Base-by-base conservation (phyloP, 64 coral and sea anemone species). In the Anthopleura sola region DNA sequence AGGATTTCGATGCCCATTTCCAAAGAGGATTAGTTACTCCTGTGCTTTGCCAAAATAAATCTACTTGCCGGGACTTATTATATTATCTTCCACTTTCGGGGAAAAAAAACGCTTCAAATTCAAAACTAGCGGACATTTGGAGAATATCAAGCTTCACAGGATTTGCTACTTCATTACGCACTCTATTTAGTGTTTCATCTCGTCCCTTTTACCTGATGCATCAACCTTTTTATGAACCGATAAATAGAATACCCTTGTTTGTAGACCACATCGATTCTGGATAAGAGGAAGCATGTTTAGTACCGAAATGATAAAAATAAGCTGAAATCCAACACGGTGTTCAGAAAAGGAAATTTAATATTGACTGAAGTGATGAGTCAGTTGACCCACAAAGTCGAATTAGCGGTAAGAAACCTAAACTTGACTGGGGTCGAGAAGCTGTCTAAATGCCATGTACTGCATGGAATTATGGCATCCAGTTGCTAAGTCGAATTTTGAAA, bases 321-420 rank as follows among this genome's bases (percentile, higher is more conserved):
- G 29, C 13, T 79, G 76, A 79, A 79, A 79, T 26, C 76, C 9
- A 79, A 79, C 37, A 44, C 76, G 76, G 7, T n/a, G 20, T 18
- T 44, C 39, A 79, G 15, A 24, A 79, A 38, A 24, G 44, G 76
- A 79, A 79, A 79, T 79, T 79, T 79, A 79, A 79, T 79, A 79
- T 79, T 79, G 37, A 44, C 29, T 66, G 60, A 66, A 66, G 60
- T 66, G 60, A 66, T n/a, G 66, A 71, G 9, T 48, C 18, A 18
- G 76, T 79, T 79, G 76, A 79, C 76, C 76, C 76, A 79, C 76
- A 79, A 48, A 79, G 76, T 44, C 44, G 76, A 44, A 24, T 79
- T 79, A 38, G 76, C 76, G 76, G 76, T 79, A 79, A 79, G 76
- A 48, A 79, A 79, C 44, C 66, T 47, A n/a, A 79, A 44, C 76